phyloP scores from a whole-genome alignment of 2,888 invertebrate genomes.

The Spilarctia lutea region DNA sequence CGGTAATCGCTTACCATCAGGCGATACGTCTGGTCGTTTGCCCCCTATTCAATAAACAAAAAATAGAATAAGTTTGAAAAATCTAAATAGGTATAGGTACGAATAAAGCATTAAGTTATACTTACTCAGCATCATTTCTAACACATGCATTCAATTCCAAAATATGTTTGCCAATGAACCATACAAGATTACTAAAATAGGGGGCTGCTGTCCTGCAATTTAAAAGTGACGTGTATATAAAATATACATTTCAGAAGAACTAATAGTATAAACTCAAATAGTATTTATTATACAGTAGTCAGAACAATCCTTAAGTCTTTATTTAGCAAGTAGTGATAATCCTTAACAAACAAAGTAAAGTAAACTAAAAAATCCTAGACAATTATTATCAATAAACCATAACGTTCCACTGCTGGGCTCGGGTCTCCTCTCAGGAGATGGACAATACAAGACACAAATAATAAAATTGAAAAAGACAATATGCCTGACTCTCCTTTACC shows the following conservation, averaged over 20 bases:
- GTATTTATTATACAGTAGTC: not conserved
- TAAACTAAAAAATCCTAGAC: no score
- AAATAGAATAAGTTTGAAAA: not conserved
- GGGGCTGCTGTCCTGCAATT: slow-evolving; percentile 95
- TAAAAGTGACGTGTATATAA: slow-evolving; percentile 22
- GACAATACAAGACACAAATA: no score
- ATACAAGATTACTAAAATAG: slow-evolving; percentile 99
- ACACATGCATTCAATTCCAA: slow-evolving; percentile 98
- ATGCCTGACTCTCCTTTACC: slow-evolving; percentile 84
- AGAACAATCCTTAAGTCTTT: no score
- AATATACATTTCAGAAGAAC: not conserved
- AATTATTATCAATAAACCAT: no score
- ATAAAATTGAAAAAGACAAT: no score
- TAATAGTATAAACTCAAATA: not conserved
- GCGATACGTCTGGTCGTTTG: no score
- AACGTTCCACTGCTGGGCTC: no score
- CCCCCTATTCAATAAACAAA: no score
- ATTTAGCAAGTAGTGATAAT: no score
- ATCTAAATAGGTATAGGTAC: not conserved
- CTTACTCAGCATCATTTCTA: slow-evolving; percentile 97
- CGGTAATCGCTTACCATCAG: no score
- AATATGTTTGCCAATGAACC: slow-evolving; percentile 99
- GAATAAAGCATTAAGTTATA: slow-evolving; percentile 52
- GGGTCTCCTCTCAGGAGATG: no score
- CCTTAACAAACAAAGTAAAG: no score